Evolutionary conservation across 1,140 invertebrate species (phyloP).

Genomic region (Pseudoatta argentina): DNA sequence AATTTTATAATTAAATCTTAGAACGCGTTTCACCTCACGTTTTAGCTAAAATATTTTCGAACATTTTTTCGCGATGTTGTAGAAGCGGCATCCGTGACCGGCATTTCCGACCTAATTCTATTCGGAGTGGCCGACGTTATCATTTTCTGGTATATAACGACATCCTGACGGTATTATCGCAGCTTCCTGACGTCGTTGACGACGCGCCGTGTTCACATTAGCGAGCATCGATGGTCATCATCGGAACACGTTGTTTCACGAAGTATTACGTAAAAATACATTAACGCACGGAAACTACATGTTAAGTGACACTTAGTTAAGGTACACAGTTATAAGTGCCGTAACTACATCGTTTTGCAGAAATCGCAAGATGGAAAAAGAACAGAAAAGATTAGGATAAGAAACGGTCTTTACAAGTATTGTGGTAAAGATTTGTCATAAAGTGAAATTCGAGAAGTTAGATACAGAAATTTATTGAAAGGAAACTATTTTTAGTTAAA

Average conservation of each 20-base stretch:
- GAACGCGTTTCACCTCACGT: constrained; percentile 1
- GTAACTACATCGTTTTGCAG: not conserved
- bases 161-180: constrained; percentile 52
- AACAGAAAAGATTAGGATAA: not conserved
- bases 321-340: not conserved
- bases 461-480: not conserved
- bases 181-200: constrained; percentile 39
- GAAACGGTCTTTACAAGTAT: not conserved
- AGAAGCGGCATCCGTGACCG: constrained; percentile 30
- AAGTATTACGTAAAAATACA: constrained; percentile 37
- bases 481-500: not conserved
- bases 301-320: constrained; percentile 9
- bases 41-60: constrained; percentile 5
- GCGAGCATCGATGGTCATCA: constrained; percentile 38
- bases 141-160: constrained; percentile 52
- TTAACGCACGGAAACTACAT: constrained; percentile 29
- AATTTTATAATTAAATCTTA: constrained; percentile 21
- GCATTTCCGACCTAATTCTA: constrained; percentile 51
- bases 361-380: not conserved
- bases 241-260: constrained; percentile 8
- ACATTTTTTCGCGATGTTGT: constrained; percentile 15
- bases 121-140: constrained; percentile 36
- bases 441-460: not conserved
- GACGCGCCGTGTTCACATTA: constrained; percentile 46
- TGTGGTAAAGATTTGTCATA: not conserved